Percentiles rank a stretch among this genome's conserved stretches.
phyloP scores from a whole-genome alignment of 2,888 invertebrate species.

The Hipparchia sbordonii region DNA sequence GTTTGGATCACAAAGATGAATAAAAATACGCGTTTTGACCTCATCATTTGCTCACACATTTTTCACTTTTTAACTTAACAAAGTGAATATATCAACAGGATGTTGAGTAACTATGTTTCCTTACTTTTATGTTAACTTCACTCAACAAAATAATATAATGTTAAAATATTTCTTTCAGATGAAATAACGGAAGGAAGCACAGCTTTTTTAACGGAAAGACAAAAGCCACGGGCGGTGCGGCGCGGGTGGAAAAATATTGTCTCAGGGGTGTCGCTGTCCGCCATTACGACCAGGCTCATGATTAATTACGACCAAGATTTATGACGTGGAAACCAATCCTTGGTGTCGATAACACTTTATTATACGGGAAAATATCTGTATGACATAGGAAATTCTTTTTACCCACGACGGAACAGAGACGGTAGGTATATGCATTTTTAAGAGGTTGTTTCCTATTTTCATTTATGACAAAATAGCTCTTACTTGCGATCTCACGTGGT shows the following conservation, averaged over 20 bases:
- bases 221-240: constrained; percentile 45
- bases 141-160: constrained; percentile 3
- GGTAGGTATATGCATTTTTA: not conserved
- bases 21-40: too few relatives aligned
- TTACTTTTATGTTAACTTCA: constrained; percentile 8
- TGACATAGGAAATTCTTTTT: not conserved
- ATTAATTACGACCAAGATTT: constrained; percentile 56
- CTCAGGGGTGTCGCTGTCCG: constrained; percentile 44
- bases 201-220: constrained; percentile 35
- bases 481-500: too few relatives aligned
- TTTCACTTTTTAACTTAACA: not conserved
- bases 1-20: too few relatives aligned
- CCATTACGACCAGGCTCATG: constrained; percentile 50
- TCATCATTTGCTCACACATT: too few relatives aligned
- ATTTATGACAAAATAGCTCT: too few relatives aligned
- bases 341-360: constrained; percentile 46
- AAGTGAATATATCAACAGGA: not conserved
- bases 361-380: constrained; percentile 31
- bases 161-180: constrained; percentile 38
- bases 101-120: not conserved
- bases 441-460: not conserved
- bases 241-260: constrained; percentile 48
- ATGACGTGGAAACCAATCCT: constrained; percentile 50
- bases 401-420: not conserved
- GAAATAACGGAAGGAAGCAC: constrained; percentile 38